Base-by-base conservation (phyloP, 2,888 invertebrate species). In the Tortricodes alternella region DNA sequence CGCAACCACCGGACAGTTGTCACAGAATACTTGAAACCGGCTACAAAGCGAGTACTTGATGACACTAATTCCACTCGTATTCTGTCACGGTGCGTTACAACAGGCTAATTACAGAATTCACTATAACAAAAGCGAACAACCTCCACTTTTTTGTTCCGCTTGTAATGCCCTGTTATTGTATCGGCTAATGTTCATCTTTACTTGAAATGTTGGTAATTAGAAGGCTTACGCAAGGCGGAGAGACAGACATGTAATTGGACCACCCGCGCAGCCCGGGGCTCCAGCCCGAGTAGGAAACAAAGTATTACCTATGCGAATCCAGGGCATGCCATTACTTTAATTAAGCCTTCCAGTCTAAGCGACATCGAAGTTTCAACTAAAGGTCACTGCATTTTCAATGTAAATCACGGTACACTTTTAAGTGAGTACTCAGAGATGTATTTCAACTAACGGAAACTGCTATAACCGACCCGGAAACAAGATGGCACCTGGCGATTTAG, bases 201-300 rank as follows among this genome's bases (percentile, higher is more conserved):
- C 73, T 75, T 76, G 73, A 80, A 80, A 70, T 76, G 68, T 74
- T 76, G 72, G 80, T 82, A 82, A 82, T 83, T 78, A 80, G 49
- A 58, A 53, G 74, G 71, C 71, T 77, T 74, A 70, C 71, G 71
- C 68, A 76, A 75, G 68, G 43, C 64, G 64, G 67, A 73, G 73
- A 72, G 70, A 72, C 65, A 59, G 60, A 49, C 57, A 48, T 72
- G 75, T 80, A 77, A 81, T 81, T 77, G 76, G 83, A 83, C 83
- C 83, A 83, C 83, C 82, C 78, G 68, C 69, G 73, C 58, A 65
- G 74, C 60, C 66, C 65, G 64, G 64, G 64, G 68, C 68, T 65
- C 35, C 32, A 24, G 18, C 29, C 39, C 23, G 38, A 29, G 44
- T 23, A 32, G 19, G 44, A 55, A 67, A 77, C 72, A 74, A 73